phyloP scores from a whole-genome alignment of 37 sponge, comb jelly and placozoan species.

The Cladorhizidae sp. region DNA sequence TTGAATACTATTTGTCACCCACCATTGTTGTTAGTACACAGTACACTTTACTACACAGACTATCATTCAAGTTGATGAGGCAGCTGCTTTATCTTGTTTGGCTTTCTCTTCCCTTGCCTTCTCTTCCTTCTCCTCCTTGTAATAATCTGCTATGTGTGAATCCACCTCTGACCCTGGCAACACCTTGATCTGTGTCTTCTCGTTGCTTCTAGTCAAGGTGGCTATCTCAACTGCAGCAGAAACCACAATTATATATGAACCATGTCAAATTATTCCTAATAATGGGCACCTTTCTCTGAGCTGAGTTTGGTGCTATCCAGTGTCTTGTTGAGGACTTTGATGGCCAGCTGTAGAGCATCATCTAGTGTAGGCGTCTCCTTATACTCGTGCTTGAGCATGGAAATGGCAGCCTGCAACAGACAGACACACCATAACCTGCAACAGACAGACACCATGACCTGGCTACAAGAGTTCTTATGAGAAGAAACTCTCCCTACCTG shows the following conservation, averaged over 20 bases:
- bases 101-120: slow-evolving; percentile 61
- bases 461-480: neutral
- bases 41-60: neutral
- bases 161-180: slow-evolving; percentile 73
- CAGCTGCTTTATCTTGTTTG: slow-evolving; percentile 40
- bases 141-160: slow-evolving; percentile 62
- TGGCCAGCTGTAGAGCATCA: slow-evolving; percentile 89
- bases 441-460: neutral
- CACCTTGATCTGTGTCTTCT: slow-evolving; percentile 72
- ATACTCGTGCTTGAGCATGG: slow-evolving; percentile 97
- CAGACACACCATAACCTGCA: neutral
- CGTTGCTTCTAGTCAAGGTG: slow-evolving; percentile 73
- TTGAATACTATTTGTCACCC: neutral
- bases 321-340: slow-evolving; percentile 95
- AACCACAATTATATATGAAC: neutral
- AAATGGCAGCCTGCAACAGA: slow-evolving; percentile 79
- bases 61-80: slow-evolving; percentile 7
- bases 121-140: slow-evolving; percentile 68
- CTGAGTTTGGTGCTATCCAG: slow-evolving; percentile 92
- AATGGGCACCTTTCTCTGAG: slow-evolving; percentile 73
- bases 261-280: too few relatives aligned
- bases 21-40: neutral
- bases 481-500: slow-evolving; percentile 26
- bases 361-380: slow-evolving; percentile 82
- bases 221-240: slow-evolving; percentile 84